These are phyloP conservation scores for Drosophila pseudoananassae DNA, from an alignment of 1,140 invertebrate species.

Conservation along the genomic window DNA sequence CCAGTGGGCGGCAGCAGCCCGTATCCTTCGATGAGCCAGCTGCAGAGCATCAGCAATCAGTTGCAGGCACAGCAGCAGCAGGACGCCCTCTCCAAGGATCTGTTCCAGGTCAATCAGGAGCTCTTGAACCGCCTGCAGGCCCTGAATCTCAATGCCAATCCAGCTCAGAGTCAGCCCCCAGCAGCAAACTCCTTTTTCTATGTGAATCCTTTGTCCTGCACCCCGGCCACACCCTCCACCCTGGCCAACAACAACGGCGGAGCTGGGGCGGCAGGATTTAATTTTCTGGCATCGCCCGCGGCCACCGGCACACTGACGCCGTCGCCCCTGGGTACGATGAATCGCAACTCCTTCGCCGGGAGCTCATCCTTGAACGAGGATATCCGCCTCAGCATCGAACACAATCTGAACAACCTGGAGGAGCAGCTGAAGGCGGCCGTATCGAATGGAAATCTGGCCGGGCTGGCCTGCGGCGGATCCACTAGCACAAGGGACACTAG, in stretches of 20 bases:
- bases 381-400: slow-evolving; percentile 74
- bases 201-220: slow-evolving; percentile 81
- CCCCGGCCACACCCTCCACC: slow-evolving; percentile 60
- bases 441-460: slow-evolving; percentile 75
- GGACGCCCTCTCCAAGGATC: slow-evolving; percentile 78
- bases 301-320: slow-evolving; percentile 65
- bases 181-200: slow-evolving; percentile 76
- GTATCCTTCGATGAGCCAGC: slow-evolving; percentile 76
- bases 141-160: slow-evolving; percentile 83
- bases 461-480: slow-evolving; percentile 66
- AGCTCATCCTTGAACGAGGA: slow-evolving; percentile 70
- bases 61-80: slow-evolving; percentile 76
- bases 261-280: slow-evolving; percentile 55
- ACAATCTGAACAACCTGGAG: slow-evolving; percentile 79
- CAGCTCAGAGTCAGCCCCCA: slow-evolving; percentile 43
- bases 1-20: slow-evolving; percentile 43
- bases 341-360: slow-evolving; percentile 77
- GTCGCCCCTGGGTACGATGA: slow-evolving; percentile 74
- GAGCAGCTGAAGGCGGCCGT: slow-evolving; percentile 87
- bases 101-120: slow-evolving; percentile 85
- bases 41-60: slow-evolving; percentile 78
- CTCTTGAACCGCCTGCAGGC: slow-evolving; percentile 86
- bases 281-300: slow-evolving; percentile 67
- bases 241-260: slow-evolving; percentile 55
- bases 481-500: slow-evolving; percentile 70